These are phyloP conservation scores for Oryzias dopingdopingensis DNA, from an alignment of 2,797 vertebrate species.

Conservation along the genomic window DNA sequence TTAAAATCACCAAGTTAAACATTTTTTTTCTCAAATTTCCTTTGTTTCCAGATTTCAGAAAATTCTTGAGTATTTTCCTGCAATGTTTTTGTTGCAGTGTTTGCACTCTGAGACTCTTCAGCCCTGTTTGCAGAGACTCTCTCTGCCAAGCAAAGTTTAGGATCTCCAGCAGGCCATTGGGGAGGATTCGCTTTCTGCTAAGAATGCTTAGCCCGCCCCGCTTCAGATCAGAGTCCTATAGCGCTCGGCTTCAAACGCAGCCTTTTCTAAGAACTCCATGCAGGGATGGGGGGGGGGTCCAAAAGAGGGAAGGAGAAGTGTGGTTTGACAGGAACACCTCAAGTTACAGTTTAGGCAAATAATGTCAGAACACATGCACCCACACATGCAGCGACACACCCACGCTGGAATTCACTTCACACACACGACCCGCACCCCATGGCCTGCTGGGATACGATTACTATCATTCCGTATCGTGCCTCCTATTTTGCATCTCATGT, in stretches of 20 bases:
- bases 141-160: slow-evolving; percentile 41
- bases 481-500: slow-evolving; percentile 48
- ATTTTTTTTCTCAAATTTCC: too few species aligned
- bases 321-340: slow-evolving; percentile 72
- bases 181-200: slow-evolving; percentile 46
- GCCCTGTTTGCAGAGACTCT: slow-evolving; percentile 27
- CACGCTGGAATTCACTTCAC: slow-evolving; percentile 37
- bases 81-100: not conserved
- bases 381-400: slow-evolving; percentile 49
- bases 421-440: slow-evolving; percentile 21
- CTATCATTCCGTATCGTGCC: slow-evolving; percentile 46
- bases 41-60: not conserved
- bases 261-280: slow-evolving; percentile 78
- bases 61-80: not conserved
- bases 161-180: slow-evolving; percentile 24
- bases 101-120: slow-evolving; percentile 19
- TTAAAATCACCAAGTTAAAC: too few species aligned
- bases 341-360: slow-evolving; percentile 68
- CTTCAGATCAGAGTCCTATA: slow-evolving; percentile 71
- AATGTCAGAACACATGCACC: slow-evolving; percentile 43
- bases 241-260: slow-evolving; percentile 81
- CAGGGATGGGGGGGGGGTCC: slow-evolving; percentile 42
- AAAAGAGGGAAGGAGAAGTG: slow-evolving; percentile 39
- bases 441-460: slow-evolving; percentile 48
- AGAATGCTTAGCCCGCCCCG: slow-evolving; percentile 65